Percentiles rank a stretch among this genome's conserved stretches.
Conservation (phyloP, 2,888 invertebrate genomes). For the Chymomyza caudatula region DNA sequence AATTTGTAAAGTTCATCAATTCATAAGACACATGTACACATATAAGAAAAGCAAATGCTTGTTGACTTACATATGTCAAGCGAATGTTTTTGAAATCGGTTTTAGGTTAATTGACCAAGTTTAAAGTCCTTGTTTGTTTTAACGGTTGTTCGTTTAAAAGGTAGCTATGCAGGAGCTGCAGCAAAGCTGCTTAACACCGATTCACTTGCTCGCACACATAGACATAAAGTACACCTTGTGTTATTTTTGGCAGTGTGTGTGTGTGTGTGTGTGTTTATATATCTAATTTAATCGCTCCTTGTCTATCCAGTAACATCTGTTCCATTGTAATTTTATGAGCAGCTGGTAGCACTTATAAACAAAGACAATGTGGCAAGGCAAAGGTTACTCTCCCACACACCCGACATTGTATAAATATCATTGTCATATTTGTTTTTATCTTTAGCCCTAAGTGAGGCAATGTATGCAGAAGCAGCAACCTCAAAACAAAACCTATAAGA, state of each 20-base stretch:
- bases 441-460: conserved; percentile 57
- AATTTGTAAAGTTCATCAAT: conserved; percentile 46
- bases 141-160: conserved; percentile 1
- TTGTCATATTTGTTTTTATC: conserved; percentile 67
- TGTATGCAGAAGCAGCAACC: conserved; percentile 22
- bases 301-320: conserved; percentile 34
- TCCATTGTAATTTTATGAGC: conserved; percentile 48
- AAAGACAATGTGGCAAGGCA: conserved; percentile 61
- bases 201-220: conserved; percentile 9
- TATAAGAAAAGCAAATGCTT: background rate
- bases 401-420: conserved; percentile 67
- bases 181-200: conserved; percentile 2
- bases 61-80: conserved; percentile 48
- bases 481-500: conserved; percentile 22
- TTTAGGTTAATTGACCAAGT: conserved; percentile 72
- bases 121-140: conserved; percentile 40
- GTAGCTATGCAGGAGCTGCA: background rate
- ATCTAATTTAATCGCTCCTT: conserved; percentile 53
- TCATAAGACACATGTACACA: background rate
- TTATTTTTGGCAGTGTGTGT: background rate
- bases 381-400: conserved; percentile 12
- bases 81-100: conserved; percentile 64
- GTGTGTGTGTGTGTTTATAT: background rate
- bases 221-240: conserved; percentile 12
- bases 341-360: conserved; percentile 59